A percentile compares a stretch with the other conserved stretches of the same genome.
Conservation (phyloP, 2,797 vertebrate species). For the Microctenopoma steveboyesi region DNA sequence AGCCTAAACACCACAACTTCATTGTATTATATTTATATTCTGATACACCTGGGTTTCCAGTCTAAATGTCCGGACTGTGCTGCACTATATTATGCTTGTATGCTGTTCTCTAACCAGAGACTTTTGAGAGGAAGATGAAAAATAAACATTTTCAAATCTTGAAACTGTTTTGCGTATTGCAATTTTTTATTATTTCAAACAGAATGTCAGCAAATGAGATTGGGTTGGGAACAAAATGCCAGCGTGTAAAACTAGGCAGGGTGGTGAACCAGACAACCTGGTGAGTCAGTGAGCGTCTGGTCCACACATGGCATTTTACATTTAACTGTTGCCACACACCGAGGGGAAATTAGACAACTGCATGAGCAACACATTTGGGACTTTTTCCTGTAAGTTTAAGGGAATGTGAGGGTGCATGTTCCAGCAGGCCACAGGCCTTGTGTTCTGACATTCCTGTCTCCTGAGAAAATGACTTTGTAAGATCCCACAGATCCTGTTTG, state of each 20-base stretch:
- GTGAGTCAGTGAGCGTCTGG: conserved; percentile 75
- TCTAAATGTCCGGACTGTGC: conserved; percentile 54
- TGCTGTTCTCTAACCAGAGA: conserved; percentile 47
- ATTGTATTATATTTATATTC: conserved; percentile 78
- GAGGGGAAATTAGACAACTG: conserved; percentile 48
- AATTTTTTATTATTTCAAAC: background rate
- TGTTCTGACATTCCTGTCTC: conserved; percentile 83
- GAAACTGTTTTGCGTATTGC: background rate
- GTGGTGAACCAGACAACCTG: conserved; percentile 58
- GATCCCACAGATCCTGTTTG: conserved; percentile 87
- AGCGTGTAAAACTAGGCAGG: conserved; percentile 29
- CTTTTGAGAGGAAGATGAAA: conserved; percentile 41
- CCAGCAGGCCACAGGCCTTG: conserved; percentile 73
- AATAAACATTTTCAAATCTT: conserved; percentile 40
- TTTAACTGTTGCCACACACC: conserved; percentile 49
- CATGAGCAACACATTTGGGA: conserved; percentile 50
- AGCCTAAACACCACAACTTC: conserved; percentile 36
- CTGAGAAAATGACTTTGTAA: conserved; percentile 83
- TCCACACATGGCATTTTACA: conserved; percentile 21
- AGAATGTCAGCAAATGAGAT: conserved; percentile 8
- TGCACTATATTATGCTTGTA: conserved; percentile 54
- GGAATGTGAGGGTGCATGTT: conserved; percentile 76
- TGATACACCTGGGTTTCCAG: conserved; percentile 55
- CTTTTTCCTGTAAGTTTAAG: conserved; percentile 67
- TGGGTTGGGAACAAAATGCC: conserved; percentile 6